Base-by-base conservation (phyloP, 2,113 vertebrate species). In the Syngnathoides biaculeatus region DNA sequence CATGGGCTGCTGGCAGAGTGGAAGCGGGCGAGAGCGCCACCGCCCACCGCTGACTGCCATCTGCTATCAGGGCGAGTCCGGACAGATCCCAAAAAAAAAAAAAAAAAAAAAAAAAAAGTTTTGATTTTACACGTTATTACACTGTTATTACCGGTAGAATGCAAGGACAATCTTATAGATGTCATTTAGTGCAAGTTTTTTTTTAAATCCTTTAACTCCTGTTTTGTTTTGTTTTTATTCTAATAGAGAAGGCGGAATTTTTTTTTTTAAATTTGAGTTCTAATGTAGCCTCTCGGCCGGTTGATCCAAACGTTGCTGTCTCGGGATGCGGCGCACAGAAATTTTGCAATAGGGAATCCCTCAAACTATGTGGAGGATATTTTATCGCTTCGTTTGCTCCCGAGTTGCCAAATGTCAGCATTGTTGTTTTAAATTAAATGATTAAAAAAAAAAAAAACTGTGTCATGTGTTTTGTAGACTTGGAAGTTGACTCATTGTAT, bases 401-500 rank as follows among this genome's bases (percentile, higher is more conserved):
- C 60, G 57, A 57, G 67, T 87, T 72, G 79, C 4, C 64, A 24
- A 30, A 1, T 57, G 12, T 27, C 55, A 30, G 14, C 27, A 30
- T 17, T 67, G 69, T 73, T 57, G 11, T 71, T 84, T 68, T 57
- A 74, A 85, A 78, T 83, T 84, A 57, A 62, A 73, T 86, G 80
- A 79, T 83, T 8, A 57, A 57, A 9, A n/a, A n/a, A n/a, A n/a
- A n/a, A n/a, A n/a, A n/a, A n/a, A n/a, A n/a, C n/a, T n/a, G 27
- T 79, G 35, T 80, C 84, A 84, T 69, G 79, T 89, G 84, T 79
- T 85, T 82, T 85, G 82, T 89, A 79, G 79, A 86, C 69, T 71
- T 77, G 77, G 86, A 77, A 65, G 68, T 74, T 57, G 82, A 82
- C 79, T 89, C 68, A 88, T 89, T 89, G 83, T 90, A 86, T 85